These are phyloP conservation scores for Cyclophora albipunctata DNA, from an alignment of 2,888 invertebrate genomes.

Conservation along the genomic window DNA sequence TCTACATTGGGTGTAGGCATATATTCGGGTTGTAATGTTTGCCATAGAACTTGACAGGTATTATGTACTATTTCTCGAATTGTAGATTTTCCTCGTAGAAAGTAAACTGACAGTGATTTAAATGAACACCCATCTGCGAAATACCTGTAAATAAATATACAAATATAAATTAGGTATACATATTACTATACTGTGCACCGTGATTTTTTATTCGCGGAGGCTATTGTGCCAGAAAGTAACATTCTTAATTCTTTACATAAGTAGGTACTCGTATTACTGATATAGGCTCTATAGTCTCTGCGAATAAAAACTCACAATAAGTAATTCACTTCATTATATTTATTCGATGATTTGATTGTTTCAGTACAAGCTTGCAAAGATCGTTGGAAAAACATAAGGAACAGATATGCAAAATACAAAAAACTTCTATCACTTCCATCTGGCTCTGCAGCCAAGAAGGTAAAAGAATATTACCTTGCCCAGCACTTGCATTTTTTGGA, in stretches of 20 bases:
- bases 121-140: too few relatives aligned
- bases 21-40: not conserved
- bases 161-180: too few relatives aligned
- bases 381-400: not conserved
- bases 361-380: not conserved
- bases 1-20: slow-evolving; percentile 2
- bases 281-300: too few relatives aligned
- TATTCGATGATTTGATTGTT: not conserved
- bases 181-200: too few relatives aligned
- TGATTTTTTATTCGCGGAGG: too few relatives aligned
- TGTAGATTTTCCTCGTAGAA: not conserved
- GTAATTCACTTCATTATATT: too few relatives aligned
- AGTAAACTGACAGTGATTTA: not conserved
- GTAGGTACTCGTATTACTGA: too few relatives aligned
- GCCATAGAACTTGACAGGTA: not conserved
- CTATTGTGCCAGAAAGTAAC: too few relatives aligned
- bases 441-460: not conserved
- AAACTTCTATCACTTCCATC: not conserved
- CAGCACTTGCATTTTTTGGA: not conserved
- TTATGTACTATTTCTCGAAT: not conserved
- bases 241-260: too few relatives aligned
- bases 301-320: too few relatives aligned
- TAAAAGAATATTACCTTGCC: not conserved
- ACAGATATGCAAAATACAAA: not conserved
- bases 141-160: too few relatives aligned